phyloP scores from a whole-genome alignment of 2,113 vertebrate genomes.

The Struthidea cinerea region DNA sequence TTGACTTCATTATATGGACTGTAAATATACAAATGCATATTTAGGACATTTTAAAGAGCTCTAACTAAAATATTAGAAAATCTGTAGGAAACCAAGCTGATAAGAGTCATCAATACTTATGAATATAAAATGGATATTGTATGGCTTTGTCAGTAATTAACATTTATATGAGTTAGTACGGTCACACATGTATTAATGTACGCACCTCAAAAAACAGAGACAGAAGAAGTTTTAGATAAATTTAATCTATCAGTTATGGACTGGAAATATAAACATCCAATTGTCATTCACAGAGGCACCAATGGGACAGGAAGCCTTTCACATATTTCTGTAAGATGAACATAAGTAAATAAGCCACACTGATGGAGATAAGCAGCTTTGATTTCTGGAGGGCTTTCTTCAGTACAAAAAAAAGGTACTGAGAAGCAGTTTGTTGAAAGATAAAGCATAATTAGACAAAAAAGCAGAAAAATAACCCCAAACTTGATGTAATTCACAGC shows the following conservation, averaged over 20 bases:
- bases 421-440: slow-evolving; percentile 8
- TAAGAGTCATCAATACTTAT: not conserved
- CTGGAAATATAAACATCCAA: not conserved
- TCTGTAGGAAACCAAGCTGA: not conserved
- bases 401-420: not conserved
- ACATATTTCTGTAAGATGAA: slow-evolving; percentile 34
- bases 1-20: not conserved
- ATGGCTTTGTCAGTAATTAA: not conserved
- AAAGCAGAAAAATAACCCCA: not conserved
- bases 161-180: not conserved
- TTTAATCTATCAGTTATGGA: not conserved
- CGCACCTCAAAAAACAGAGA: not conserved
- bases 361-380: slow-evolving; percentile 48
- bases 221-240: not conserved
- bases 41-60: not conserved
- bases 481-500: not conserved
- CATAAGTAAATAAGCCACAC: slow-evolving; percentile 44
- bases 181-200: not conserved
- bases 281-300: slow-evolving; percentile 12
- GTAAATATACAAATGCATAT: not conserved
- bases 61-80: not conserved
- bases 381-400: slow-evolving; percentile 50
- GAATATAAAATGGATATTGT: not conserved
- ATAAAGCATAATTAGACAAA: slow-evolving; percentile 38
- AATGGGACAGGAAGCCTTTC: not conserved